These are phyloP conservation scores for Vanessa tameamea DNA, from an alignment of 1,140 invertebrate genomes.

Conservation along the genomic window DNA sequence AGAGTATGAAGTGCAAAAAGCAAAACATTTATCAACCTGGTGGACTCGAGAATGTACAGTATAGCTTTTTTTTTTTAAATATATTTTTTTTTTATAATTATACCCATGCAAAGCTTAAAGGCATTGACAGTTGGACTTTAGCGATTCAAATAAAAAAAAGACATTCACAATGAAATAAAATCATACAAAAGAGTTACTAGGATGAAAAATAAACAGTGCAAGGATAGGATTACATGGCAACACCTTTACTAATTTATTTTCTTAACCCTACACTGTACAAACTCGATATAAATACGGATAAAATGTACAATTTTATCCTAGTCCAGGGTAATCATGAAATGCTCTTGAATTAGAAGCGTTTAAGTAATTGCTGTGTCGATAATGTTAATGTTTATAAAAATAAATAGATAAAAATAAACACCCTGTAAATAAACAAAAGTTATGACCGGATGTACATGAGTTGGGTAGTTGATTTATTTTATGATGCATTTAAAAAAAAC, in stretches of 20 bases:
- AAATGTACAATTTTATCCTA: slow-evolving; percentile 44
- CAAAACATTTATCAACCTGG: slow-evolving; percentile 44
- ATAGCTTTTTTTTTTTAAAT: slow-evolving; percentile 19
- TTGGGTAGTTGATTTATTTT: slow-evolving; percentile 10
- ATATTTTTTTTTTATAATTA: slow-evolving; percentile 17
- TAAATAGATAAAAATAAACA: background rate
- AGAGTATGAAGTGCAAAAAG: slow-evolving; percentile 29
- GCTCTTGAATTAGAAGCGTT: slow-evolving; percentile 53
- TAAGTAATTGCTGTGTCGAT: slow-evolving; percentile 13
- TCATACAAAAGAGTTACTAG: background rate
- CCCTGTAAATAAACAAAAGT: background rate
- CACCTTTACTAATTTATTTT: slow-evolving; percentile 63
- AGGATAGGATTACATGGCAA: slow-evolving; percentile 59
- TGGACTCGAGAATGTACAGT: slow-evolving; percentile 77
- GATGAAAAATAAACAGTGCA: slow-evolving; percentile 47
- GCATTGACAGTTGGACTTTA: slow-evolving; percentile 16
- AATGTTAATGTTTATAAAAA: slow-evolving; percentile 24
- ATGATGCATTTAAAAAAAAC: background rate
- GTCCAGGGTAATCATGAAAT: slow-evolving; percentile 67
- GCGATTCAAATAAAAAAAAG: slow-evolving; percentile 18
- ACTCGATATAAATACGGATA: slow-evolving; percentile 59
- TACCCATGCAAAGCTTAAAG: slow-evolving; percentile 35
- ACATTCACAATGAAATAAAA: background rate
- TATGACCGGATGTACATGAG: background rate
- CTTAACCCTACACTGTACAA: slow-evolving; percentile 70